These are phyloP conservation scores for Aromia moschata DNA, from an alignment of 2,888 invertebrate species.

Conservation along the genomic window DNA sequence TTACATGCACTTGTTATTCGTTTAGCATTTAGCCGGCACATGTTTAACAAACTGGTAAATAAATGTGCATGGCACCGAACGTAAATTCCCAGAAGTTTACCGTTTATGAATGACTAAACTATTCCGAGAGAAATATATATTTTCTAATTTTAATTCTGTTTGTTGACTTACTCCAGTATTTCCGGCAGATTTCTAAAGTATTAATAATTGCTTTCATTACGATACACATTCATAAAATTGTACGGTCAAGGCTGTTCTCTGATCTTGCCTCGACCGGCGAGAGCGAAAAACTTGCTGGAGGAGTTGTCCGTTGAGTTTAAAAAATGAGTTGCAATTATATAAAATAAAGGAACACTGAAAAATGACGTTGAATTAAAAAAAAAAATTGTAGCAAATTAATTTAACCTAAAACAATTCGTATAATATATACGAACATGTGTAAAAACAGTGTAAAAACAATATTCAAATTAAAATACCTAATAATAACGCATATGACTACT, in stretches of 20 bases:
- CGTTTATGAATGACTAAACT: slow-evolving; percentile 18
- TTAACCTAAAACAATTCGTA: too few species aligned
- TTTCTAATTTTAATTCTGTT: slow-evolving; percentile 7
- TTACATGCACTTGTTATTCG: slow-evolving; percentile 5
- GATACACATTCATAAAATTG: background rate
- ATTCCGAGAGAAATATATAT: slow-evolving; percentile 13
- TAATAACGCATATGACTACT: too few species aligned
- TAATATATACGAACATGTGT: too few species aligned
- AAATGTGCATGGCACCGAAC: background rate
- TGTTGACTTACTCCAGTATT: slow-evolving; percentile 15
- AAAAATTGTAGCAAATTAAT: too few species aligned
- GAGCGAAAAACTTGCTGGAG: too few species aligned
- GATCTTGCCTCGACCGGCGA: too few species aligned
- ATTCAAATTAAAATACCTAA: too few species aligned
- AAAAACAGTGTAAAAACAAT: too few species aligned
- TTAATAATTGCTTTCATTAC: slow-evolving; percentile 6
- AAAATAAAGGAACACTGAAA: too few species aligned
- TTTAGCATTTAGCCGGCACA: background rate
- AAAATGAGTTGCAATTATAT: too few species aligned
- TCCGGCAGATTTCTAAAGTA: slow-evolving; percentile 16
- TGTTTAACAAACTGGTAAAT: slow-evolving; percentile 7
- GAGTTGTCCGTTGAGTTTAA: too few species aligned
- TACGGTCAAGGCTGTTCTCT: background rate
- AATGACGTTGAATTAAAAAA: too few species aligned
- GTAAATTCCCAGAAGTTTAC: slow-evolving; percentile 10